phyloP scores from a whole-genome alignment of 2,113 vertebrate genomes.

The Murina feae region DNA sequence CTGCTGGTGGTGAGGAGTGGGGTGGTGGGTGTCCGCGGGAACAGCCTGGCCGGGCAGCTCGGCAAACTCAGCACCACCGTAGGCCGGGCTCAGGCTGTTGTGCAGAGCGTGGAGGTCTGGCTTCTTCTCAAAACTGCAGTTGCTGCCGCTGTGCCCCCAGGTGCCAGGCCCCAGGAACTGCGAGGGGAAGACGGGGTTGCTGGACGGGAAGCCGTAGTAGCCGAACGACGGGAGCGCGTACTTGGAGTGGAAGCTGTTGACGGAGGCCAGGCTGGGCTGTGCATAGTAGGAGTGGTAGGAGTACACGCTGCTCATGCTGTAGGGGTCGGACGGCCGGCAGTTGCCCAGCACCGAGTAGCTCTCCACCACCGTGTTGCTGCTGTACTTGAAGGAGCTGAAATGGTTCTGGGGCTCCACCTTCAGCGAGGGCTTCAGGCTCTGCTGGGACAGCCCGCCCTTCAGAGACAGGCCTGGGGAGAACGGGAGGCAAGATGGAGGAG shows the following conservation, averaged over 20 bases:
- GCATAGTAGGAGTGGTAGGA: conserved; percentile 95
- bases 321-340: conserved; percentile 90
- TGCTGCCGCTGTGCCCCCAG: conserved; percentile 75
- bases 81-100: conserved; percentile 85
- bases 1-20: conserved; percentile 83
- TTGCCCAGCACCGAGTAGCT: conserved; percentile 86
- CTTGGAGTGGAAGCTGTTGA: conserved; percentile 94
- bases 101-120: conserved; percentile 87
- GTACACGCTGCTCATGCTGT: conserved; percentile 90
- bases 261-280: conserved; percentile 90
- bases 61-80: conserved; percentile 77
- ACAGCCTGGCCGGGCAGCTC: conserved; percentile 79
- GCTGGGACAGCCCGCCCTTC: conserved; percentile 83
- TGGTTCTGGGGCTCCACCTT: conserved; percentile 87
- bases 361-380: conserved; percentile 84
- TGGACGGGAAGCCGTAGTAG: conserved; percentile 90
- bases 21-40: conserved; percentile 77
- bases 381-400: conserved; percentile 88
- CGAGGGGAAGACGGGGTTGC: conserved; percentile 89
- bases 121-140: conserved; percentile 86
- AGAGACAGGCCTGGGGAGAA: conserved; percentile 77
- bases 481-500: background rate
- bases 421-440: conserved; percentile 88
- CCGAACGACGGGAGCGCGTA: conserved; percentile 89
- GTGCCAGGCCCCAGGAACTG: conserved; percentile 89